Evolutionary conservation across 2,797 vertebrate species (phyloP).

Genomic region (Cossypha polioptera): DNA sequence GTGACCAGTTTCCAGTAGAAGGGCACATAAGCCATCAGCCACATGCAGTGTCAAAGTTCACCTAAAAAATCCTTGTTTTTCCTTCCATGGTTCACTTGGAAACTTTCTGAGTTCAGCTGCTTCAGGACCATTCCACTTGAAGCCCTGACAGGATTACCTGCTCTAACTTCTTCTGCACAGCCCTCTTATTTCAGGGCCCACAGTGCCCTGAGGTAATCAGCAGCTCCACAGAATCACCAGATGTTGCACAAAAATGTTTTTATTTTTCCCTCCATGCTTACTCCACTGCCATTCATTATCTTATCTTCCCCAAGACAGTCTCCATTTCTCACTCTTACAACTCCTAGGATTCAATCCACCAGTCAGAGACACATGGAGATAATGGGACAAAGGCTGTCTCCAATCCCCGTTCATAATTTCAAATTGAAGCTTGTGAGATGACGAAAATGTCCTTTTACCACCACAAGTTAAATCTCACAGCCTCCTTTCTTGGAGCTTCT

Average conservation of each 20-base stretch:
- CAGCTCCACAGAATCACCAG: neutral
- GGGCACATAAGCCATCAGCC: rapidly evolving
- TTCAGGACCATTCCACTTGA: neutral
- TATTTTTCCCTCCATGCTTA: neutral
- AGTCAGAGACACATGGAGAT: neutral
- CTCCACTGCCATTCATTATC: neutral
- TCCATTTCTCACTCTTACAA: rapidly evolving
- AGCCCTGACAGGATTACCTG: neutral
- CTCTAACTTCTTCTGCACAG: neutral
- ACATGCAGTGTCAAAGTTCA: neutral
- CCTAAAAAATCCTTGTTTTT: neutral
- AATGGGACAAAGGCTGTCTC: rapidly evolving
- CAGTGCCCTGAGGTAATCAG: neutral
- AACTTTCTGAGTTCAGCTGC: neutral
- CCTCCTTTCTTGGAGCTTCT: neutral
- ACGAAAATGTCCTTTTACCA: neutral
- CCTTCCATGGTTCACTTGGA: neutral
- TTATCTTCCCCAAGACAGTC: neutral
- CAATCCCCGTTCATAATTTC: rapidly evolving
- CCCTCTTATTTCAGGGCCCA: neutral
- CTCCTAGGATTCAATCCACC: neutral
- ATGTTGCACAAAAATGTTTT: neutral
- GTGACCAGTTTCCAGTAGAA: rapidly evolving
- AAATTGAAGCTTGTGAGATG: neutral
- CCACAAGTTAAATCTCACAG: neutral